These are phyloP conservation scores for Oenanthe oenanthe DNA, from an alignment of 2,113 vertebrate genomes.

Conservation along the genomic window DNA sequence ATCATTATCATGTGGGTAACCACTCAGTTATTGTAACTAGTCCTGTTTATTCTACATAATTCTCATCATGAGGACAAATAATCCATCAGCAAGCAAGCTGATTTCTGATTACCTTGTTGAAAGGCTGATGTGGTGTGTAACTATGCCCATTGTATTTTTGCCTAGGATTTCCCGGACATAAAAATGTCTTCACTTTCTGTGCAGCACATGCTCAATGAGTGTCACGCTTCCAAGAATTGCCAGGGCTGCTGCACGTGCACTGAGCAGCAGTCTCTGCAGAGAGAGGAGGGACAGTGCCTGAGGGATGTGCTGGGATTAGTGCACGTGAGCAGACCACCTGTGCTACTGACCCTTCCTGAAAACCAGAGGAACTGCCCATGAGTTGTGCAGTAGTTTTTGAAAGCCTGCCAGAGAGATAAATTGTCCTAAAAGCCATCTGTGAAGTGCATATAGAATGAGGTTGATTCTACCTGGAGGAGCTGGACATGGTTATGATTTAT, in stretches of 20 bases:
- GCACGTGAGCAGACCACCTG: background rate
- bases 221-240: background rate
- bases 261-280: background rate
- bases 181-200: constrained; percentile 9
- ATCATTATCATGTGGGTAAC: background rate
- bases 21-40: constrained; percentile 13
- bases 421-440: background rate
- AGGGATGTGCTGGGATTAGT: background rate
- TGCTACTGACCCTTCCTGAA: background rate
- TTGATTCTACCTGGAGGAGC: background rate
- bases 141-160: constrained; percentile 13
- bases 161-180: constrained; percentile 26
- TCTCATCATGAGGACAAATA: constrained; percentile 11
- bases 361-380: background rate
- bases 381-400: background rate
- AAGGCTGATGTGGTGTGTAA: constrained; percentile 1
- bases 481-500: background rate
- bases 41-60: constrained; percentile 22
- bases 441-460: background rate
- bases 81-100: background rate
- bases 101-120: constrained; percentile 16
- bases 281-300: background rate
- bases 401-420: background rate
- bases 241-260: background rate
- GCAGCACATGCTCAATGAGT: background rate